Conservation (phyloP, 1,140 invertebrate genomes). For the Macrotrachela quadricornifera region DNA sequence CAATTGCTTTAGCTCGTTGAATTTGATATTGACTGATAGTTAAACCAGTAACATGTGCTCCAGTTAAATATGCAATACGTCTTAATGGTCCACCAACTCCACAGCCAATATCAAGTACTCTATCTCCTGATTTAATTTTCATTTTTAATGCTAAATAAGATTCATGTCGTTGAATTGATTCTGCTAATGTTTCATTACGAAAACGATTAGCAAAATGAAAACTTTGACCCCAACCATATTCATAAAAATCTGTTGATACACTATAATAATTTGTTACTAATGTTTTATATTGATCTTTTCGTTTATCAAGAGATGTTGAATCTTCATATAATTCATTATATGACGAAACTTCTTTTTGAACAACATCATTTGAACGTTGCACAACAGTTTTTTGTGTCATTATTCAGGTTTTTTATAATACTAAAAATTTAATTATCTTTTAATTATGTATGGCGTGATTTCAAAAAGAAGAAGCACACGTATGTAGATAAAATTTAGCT, state of each 20-base stretch:
- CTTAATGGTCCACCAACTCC: slow-evolving; percentile 5
- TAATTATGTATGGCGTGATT: too few relatives aligned
- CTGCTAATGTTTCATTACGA: not conserved
- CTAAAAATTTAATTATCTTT: too few relatives aligned
- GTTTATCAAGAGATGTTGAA: too few relatives aligned
- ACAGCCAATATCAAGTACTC: slow-evolving; percentile 5
- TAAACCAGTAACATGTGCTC: not conserved
- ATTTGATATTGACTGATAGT: slow-evolving; percentile 7
- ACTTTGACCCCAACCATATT: slow-evolving; percentile 8
- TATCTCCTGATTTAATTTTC: not conserved
- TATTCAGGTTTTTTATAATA: too few relatives aligned
- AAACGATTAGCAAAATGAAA: slow-evolving; percentile 3
- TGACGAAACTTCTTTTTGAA: too few relatives aligned
- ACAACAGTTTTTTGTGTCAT: too few relatives aligned
- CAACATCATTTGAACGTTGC: too few relatives aligned
- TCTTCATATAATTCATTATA: too few relatives aligned
- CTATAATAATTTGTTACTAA: not conserved
- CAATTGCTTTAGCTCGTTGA: not conserved
- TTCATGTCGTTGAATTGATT: slow-evolving; percentile 2
- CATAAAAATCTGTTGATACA: slow-evolving; percentile 7
- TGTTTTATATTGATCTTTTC: too few relatives aligned
- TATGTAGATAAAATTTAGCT: too few relatives aligned
- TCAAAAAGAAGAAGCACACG: too few relatives aligned
- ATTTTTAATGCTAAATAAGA: slow-evolving; percentile 3
- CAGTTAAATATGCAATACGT: not conserved